Base-by-base conservation (phyloP, 2,888 invertebrate species). In the Nomada fabriciana region DNA sequence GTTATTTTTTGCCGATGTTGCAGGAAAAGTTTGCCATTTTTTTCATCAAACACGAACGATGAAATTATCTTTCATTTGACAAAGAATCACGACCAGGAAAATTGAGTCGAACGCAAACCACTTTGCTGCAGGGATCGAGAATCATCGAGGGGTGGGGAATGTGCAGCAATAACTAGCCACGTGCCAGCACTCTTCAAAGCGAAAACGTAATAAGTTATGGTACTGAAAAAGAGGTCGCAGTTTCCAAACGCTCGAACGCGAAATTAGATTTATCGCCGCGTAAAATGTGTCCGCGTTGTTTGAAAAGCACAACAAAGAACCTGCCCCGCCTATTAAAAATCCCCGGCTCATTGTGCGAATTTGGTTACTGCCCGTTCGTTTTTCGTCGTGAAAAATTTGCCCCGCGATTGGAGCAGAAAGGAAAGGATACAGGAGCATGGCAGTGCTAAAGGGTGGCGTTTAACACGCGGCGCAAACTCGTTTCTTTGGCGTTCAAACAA, bases 51-150 rank as follows among this genome's bases (percentile, higher is more conserved):
- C 36, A 5, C 36, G 20, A 47, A 18, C 55, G 57, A 71, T 71
- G 47, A 64, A 76, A 71, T 76, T 55, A 71, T 42, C 23, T 13
- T 11, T 64, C 71, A 23, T 57, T 64, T 50, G 71, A n/a, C 15
- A 63, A 71, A 25, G 53, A 25, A 25, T 15, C 55, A 2, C 25
- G 25, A 50, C 4, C 9, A 4, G 29, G 15, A 23, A 36, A 52
- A 71, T 71, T 61, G 52, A 61, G 7, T 23, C 18, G 47, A 53
- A 50, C 59, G 20, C 9, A 2, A 42, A 43, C 42, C 53, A 53
- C 13, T 63, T 72, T 63, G 4, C 13, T 4, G 13, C 15, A 5
- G 1, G 13, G 15, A 18, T 13, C n/a, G 60, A 70, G 13, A 4
- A 13, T 52, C 20, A 10, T 11, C 18, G n/a, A 18, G 29, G 15